Conservation (phyloP, 2,888 invertebrate species). For the Alentia gelatinosa region DNA sequence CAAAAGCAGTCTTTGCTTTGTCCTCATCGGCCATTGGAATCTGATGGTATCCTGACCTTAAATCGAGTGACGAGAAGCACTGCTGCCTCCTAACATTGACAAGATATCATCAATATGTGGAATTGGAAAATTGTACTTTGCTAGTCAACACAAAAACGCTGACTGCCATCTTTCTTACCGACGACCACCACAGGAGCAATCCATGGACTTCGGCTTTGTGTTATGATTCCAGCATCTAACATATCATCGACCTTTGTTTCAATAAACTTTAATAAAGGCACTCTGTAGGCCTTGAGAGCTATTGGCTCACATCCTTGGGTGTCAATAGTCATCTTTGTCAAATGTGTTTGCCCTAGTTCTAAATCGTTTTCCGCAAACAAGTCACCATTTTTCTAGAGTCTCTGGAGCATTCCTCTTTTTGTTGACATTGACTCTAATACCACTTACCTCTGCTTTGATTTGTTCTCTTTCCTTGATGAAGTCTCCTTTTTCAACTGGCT, state of each 20-base stretch:
- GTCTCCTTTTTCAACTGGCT: too few relatives aligned
- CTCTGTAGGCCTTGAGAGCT: not conserved
- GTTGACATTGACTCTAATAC: not conserved
- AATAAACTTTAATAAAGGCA: not conserved
- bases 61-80: not conserved
- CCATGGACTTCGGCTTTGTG: not conserved
- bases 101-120: not conserved
- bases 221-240: not conserved
- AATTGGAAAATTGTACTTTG: not conserved
- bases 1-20: not conserved
- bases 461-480: not conserved
- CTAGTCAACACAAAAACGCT: not conserved
- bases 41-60: not conserved
- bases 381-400: not conserved
- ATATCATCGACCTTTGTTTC: not conserved
- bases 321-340: not conserved
- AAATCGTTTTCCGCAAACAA: not conserved
- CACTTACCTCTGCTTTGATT: not conserved
- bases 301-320: not conserved
- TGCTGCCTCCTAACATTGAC: not conserved
- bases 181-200: not conserved
- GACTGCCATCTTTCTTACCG: not conserved
- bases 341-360: not conserved
- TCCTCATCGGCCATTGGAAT: not conserved
- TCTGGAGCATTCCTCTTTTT: not conserved